Evolutionary conservation across 2,797 vertebrate species (phyloP).

Genomic region (Morelia viridis): DNA sequence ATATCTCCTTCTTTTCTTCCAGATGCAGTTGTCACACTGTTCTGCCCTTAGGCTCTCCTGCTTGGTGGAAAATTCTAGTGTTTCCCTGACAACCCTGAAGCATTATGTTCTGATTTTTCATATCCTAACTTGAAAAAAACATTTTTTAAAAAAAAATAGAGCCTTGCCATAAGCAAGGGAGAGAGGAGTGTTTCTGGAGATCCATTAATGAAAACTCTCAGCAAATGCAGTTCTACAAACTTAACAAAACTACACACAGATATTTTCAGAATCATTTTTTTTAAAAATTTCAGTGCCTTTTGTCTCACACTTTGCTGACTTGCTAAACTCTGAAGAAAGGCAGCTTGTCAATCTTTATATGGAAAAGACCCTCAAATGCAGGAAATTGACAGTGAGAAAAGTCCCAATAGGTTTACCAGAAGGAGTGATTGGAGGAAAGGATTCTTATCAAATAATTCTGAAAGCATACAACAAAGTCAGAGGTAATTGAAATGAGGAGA

Average conservation of each 20-base stretch:
- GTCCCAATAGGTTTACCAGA: neutral
- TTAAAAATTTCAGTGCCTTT: neutral
- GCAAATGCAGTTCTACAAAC: neutral
- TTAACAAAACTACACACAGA: neutral
- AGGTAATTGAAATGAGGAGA: neutral
- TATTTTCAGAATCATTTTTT: neutral
- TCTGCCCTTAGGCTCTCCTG: neutral
- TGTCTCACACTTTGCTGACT: conserved; percentile 12
- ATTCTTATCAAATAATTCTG: neutral
- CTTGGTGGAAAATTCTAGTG: neutral
- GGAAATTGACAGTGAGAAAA: neutral
- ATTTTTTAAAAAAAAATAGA: neutral
- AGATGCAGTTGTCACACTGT: neutral
- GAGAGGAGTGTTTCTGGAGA: neutral
- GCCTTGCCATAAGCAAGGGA: conserved; percentile 6
- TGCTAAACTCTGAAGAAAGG: conserved; percentile 10
- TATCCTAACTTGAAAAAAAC: neutral
- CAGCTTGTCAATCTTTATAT: conserved; percentile 10
- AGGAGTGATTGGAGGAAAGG: neutral
- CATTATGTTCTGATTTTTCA: neutral
- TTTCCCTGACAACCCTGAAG: conserved; percentile 22
- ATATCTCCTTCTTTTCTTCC: neutral
- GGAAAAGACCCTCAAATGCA: neutral
- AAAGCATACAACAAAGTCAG: neutral
- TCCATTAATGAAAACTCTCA: neutral